These are phyloP conservation scores for Mythimna pallens DNA, from an alignment of 2,888 invertebrate genomes.

Conservation along the genomic window DNA sequence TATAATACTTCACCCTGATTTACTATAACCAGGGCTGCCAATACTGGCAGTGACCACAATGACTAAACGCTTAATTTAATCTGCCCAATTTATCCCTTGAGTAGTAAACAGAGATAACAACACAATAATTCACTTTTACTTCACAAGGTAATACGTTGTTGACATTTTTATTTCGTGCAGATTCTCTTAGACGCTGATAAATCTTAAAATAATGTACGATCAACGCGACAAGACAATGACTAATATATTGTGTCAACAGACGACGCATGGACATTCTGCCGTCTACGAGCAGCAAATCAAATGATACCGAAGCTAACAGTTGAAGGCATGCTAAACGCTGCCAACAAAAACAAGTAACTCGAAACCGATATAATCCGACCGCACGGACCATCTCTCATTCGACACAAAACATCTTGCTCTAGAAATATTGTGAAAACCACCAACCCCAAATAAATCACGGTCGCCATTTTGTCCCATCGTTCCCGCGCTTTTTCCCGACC, in stretches of 20 bases:
- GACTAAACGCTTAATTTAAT: conserved; percentile 43
- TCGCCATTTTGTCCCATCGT: conserved; percentile 82
- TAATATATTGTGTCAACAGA: conserved; percentile 51
- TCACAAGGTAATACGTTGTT: conserved; percentile 52
- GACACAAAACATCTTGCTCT: conserved; percentile 89
- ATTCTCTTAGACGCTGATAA: conserved; percentile 41
- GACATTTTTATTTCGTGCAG: conserved; percentile 53
- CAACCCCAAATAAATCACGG: conserved; percentile 82
- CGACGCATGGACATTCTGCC: conserved; percentile 34
- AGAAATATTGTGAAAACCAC: conserved; percentile 86
- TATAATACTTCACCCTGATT: conserved; percentile 29
- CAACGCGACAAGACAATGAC: conserved; percentile 39
- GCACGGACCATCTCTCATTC: conserved; percentile 81
- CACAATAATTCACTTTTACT: conserved; percentile 47
- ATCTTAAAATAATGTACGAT: conserved; percentile 48
- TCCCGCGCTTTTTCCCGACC: conserved; percentile 84
- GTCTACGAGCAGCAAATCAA: conserved; percentile 50
- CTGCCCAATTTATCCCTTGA: conserved; percentile 33
- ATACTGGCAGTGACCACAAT: conserved; percentile 29
- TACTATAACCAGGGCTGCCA: conserved; percentile 9
- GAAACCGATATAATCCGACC: conserved; percentile 80
- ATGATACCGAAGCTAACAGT: conserved; percentile 62
- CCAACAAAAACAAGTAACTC: conserved; percentile 85
- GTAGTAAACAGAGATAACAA: conserved; percentile 51
- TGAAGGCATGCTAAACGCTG: conserved; percentile 68